Conservation (phyloP, 2,888 invertebrate genomes). For the Dasypogon diadema region DNA sequence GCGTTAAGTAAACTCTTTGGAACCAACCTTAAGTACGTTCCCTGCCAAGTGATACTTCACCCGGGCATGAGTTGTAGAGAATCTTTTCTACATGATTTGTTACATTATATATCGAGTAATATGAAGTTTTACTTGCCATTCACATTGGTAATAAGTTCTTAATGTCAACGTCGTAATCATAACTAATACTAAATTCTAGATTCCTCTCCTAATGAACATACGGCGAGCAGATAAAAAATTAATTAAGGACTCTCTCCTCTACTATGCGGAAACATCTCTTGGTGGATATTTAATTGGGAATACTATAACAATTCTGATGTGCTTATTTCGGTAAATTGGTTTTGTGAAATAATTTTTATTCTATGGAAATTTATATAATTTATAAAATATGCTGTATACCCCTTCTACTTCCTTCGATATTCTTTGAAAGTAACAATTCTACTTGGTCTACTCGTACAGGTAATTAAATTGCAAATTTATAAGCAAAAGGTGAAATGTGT, state of each 20-base stretch:
- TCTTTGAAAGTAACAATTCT: too few species aligned
- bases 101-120: slow-evolving; percentile 57
- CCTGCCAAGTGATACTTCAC: slow-evolving; percentile 61
- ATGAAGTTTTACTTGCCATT: slow-evolving; percentile 58
- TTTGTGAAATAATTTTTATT: too few species aligned
- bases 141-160: slow-evolving; percentile 24
- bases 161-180: not conserved
- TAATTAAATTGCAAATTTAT: too few species aligned
- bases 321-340: not conserved
- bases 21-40: too few species aligned
- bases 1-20: too few species aligned
- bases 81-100: slow-evolving; percentile 55
- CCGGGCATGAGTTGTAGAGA: slow-evolving; percentile 57
- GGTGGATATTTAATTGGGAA: not conserved
- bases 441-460: too few species aligned
- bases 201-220: slow-evolving; percentile 20
- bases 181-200: not conserved
- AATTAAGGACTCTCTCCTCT: not conserved
- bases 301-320: not conserved
- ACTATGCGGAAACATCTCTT: not conserved
- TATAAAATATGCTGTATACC: too few species aligned
- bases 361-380: too few species aligned
- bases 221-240: not conserved
- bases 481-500: too few species aligned
- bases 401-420: too few species aligned